Conservation (phyloP, 2,888 invertebrate species). For the Campopleginae sp. region DNA sequence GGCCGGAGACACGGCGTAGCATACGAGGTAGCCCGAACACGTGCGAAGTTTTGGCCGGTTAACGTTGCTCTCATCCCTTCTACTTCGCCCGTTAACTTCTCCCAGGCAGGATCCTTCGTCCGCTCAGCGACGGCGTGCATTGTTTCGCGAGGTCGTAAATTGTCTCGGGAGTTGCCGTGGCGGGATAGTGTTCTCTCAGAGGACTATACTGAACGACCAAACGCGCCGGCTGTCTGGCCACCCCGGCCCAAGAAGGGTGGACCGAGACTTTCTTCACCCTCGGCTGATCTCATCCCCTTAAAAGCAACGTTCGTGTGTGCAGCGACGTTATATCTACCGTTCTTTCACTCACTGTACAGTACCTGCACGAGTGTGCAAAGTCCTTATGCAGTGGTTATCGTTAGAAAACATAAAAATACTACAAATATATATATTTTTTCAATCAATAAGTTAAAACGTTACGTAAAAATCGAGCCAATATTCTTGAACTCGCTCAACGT, state of each 20-base stretch:
- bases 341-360: not conserved
- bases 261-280: slow-evolving; percentile 58
- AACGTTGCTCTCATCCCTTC: slow-evolving; percentile 47
- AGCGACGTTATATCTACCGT: slow-evolving; percentile 1
- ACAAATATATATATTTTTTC: too few relatives aligned
- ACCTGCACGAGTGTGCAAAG: not conserved
- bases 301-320: slow-evolving; percentile 22
- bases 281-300: slow-evolving; percentile 48
- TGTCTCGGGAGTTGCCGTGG: slow-evolving; percentile 75
- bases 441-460: not conserved
- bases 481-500: slow-evolving; percentile 30
- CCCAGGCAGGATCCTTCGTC: slow-evolving; percentile 53
- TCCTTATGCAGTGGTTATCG: not conserved
- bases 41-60: slow-evolving; percentile 63
- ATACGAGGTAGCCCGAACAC: slow-evolving; percentile 52
- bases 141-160: slow-evolving; percentile 79
- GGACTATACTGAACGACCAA: slow-evolving; percentile 48
- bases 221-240: slow-evolving; percentile 50
- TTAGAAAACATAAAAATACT: not conserved
- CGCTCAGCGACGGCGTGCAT: slow-evolving; percentile 71
- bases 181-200: slow-evolving; percentile 49
- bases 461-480: slow-evolving; percentile 24
- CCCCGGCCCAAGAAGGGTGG: slow-evolving; percentile 35
- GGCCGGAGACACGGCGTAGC: slow-evolving; percentile 29
- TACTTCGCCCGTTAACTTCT: slow-evolving; percentile 61